Evolutionary conservation across 2,113 vertebrate genomes (phyloP), one percentile per base, ranked within the genome.

Genomic region (Bubo bubo): DNA sequence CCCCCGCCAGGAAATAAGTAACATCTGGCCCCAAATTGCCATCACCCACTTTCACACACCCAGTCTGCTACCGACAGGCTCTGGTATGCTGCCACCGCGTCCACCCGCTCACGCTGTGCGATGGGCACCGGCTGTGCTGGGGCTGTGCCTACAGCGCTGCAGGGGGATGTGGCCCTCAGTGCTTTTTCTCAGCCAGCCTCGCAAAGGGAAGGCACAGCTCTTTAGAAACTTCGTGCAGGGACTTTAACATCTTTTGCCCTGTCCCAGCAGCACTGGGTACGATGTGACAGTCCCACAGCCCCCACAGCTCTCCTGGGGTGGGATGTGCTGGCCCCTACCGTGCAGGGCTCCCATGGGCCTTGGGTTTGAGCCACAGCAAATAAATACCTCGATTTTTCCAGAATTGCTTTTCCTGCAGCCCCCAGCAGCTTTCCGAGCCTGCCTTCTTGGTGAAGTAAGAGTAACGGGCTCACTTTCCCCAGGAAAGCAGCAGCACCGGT

Each of bases 81-180:
- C 90, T 6, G 3, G 3, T 12, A 12, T 30, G 64, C n/a, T 60
- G 75, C 35, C 53, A 13, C 35, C 2, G 1, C 0, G 0, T 28
- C 52, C 34, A 9, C 30, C 62, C 2, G 5, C 56, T 35, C 26
- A 2, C 0, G 0, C 6, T 3, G 8, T 1, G 9, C 2, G 4
- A 6, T 3, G 35, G 62, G 70, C 17, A 37, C 30, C 0, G 11
- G 41, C 81, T 49, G 39, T 43, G 59, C 1, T 9, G 2, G 18
- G 18, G 28, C 75, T 45, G 60, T 35, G 86, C 58, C 58, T 22
- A 49, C 34, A 15, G 34, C 2, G 0, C 50, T 66, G 79, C 19
- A 2, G 41, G 39, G 88, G 2, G 2, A 4, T 0, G 24, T 21
- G 39, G 15, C 50, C 45, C n/a, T 45, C 0, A 0, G 39, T 34